Base-by-base conservation (phyloP, 2,113 vertebrate species). In the Apodemus speciosus region DNA sequence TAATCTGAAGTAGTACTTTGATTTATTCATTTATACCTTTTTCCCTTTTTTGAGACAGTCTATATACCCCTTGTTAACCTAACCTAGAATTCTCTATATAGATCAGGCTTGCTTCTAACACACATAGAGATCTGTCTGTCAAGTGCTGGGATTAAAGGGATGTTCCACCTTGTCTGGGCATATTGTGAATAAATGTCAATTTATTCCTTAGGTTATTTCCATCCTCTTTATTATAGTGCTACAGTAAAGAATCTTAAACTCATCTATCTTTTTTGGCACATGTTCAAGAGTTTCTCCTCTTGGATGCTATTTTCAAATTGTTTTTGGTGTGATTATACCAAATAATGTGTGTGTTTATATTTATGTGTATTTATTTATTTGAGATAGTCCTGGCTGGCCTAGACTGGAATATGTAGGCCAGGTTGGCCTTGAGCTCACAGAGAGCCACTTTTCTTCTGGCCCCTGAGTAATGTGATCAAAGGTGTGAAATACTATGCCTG, bases 321-420 rank as follows among this genome's bases (percentile, higher is more conserved):
- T 91, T 94, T 87, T 62, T 81, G 30, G 49, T 66, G n/a, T 94
- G 66, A 81, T 75, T 88, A 21, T 91, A 64, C n/a, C n/a, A 81
- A 56, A 73, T 43, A 43, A n/a, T 73, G 71, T 40, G 21, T 72
- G 20, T 43, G 71, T 66, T 66, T 80, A 49, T 66, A 68, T 85
- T 92, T 88, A 69, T 85, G 43, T 64, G 6, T 69, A 46, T 66
- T 72, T 83, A 30, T 68, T 66, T 91, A 73, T 46, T 75, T 75
- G 72, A 75, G 40, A 75, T 10, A 75, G 72, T 43, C 71, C 21
- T 23, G 20, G 71, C 71, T 43, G 71, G 9, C 38, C 69, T 43
- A 43, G 71, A 43, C 40, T 38, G 8, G 18, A 23, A 40, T 72
- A 30, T 32, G 73, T 49, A 49, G 43, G 2, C 73, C 25, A 75